Conservation (phyloP, 2,888 invertebrate species). For the Acronicta leporina region DNA sequence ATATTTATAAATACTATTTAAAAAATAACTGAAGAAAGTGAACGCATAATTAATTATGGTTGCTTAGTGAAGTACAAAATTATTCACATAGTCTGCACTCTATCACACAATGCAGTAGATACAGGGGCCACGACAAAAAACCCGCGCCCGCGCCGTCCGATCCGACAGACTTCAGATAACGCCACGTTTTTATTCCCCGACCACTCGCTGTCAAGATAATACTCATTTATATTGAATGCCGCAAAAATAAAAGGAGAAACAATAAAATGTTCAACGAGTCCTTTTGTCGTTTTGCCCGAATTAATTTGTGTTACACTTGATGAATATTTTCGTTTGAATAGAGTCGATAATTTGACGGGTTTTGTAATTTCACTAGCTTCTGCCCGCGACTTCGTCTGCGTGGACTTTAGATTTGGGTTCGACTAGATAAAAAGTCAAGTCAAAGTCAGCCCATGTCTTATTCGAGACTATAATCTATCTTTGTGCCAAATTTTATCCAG, state of each 20-base stretch:
- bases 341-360: conserved; percentile 5
- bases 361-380: conserved; percentile 16
- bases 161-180: conserved; percentile 48
- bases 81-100: conserved; percentile 4
- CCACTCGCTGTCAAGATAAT: conserved; percentile 47
- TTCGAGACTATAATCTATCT: no score
- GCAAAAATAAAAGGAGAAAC: conserved; percentile 26
- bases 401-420: no score
- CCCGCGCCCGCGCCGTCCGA: conserved; percentile 15
- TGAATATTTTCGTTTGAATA: conserved; percentile 18
- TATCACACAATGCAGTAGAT: conserved; percentile 26
- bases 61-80: no score
- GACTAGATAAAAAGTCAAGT: no score
- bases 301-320: conserved; percentile 7
- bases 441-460: no score
- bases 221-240: conserved; percentile 49
- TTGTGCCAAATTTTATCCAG: no score
- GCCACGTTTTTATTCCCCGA: conserved; percentile 46
- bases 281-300: conserved; percentile 7
- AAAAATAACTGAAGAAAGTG: no score
- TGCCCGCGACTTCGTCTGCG: no score
- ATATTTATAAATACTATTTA: no score
- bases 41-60: no score
- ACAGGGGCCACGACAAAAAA: conserved; percentile 43
- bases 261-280: conserved; percentile 34